phyloP scores from a whole-genome alignment of 2,888 invertebrate species.

The Machimus atricapillus region DNA sequence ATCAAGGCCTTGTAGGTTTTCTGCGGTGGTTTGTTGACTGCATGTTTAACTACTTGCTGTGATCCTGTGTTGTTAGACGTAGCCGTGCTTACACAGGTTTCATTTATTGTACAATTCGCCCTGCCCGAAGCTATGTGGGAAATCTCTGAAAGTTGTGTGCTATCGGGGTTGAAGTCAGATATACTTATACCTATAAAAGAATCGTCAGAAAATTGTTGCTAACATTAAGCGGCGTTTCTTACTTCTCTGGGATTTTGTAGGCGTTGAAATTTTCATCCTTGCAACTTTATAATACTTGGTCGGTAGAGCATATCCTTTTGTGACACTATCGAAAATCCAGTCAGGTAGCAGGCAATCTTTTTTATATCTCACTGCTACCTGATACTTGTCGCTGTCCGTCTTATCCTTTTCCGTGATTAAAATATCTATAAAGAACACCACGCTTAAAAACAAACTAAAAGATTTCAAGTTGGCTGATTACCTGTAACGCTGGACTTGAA shows the following conservation, averaged over 20 bases:
- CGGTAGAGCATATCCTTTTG: conserved; percentile 74
- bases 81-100: conserved; percentile 23
- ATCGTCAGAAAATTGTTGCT: neutral
- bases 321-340: conserved; percentile 83
- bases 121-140: conserved; percentile 47
- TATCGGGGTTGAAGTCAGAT: conserved; percentile 56
- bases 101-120: conserved; percentile 43
- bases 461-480: neutral
- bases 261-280: conserved; percentile 74
- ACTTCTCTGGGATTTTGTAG: conserved; percentile 64
- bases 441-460: neutral
- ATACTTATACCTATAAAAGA: conserved; percentile 42
- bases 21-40: neutral
- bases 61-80: neutral
- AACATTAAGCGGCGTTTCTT: neutral
- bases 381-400: conserved; percentile 58
- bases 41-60: conserved; percentile 44
- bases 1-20: conserved; percentile 51
- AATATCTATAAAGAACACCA: conserved; percentile 53
- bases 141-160: conserved; percentile 57
- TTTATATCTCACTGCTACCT: conserved; percentile 58
- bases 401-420: conserved; percentile 58
- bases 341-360: conserved; percentile 72
- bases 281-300: conserved; percentile 67
- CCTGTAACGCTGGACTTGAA: conserved; percentile 53